phyloP scores from a whole-genome alignment of 2,888 invertebrate genomes.

The Galeruca laticollis region DNA sequence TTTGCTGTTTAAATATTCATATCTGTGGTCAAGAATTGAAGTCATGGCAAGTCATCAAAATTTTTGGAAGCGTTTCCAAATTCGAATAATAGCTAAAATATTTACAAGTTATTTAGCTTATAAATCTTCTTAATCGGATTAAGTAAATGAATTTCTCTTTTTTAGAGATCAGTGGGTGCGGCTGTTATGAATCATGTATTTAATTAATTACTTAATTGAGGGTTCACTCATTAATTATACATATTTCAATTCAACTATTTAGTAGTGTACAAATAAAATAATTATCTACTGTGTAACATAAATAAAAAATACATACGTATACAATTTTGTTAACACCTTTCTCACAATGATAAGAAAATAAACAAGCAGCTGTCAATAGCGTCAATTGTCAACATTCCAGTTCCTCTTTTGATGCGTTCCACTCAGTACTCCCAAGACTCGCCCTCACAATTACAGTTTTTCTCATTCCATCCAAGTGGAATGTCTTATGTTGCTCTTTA shows the following conservation, averaged over 20 bases:
- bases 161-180: neutral
- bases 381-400: slow-evolving; percentile 5
- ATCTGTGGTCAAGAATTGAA: slow-evolving; percentile 71
- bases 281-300: neutral
- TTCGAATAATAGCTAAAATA: neutral
- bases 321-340: slow-evolving; percentile 1
- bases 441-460: too few species aligned
- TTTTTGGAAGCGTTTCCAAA: slow-evolving; percentile 5
- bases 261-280: neutral
- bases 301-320: slow-evolving; percentile 15
- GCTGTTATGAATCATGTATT: slow-evolving; percentile 5
- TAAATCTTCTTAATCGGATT: neutral
- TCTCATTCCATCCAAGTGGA: too few species aligned
- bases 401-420: too few species aligned
- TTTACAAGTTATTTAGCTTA: neutral
- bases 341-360: slow-evolving; percentile 6
- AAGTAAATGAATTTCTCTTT: neutral
- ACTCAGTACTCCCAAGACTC: too few species aligned
- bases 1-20: slow-evolving; percentile 74
- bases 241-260: neutral
- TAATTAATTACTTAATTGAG: neutral
- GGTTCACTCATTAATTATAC: neutral
- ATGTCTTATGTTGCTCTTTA: too few species aligned
- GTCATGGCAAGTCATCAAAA: slow-evolving; percentile 68
- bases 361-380: slow-evolving; percentile 8